These are phyloP conservation scores for Gobius niger DNA, from an alignment of 2,113 vertebrate genomes.

Conservation along the genomic window DNA sequence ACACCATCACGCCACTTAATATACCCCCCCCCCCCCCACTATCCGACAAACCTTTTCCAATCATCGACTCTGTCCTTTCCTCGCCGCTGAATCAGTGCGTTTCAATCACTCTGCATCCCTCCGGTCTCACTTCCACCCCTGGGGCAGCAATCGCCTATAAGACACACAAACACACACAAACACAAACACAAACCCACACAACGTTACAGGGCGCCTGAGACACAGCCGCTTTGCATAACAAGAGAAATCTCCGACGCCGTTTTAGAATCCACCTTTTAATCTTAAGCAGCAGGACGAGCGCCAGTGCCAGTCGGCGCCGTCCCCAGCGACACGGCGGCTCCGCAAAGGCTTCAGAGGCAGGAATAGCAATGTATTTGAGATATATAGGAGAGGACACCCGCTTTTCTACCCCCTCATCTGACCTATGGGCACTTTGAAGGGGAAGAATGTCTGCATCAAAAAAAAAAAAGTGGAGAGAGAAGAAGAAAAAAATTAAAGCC, in stretches of 20 bases:
- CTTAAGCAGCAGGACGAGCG: conserved; percentile 52
- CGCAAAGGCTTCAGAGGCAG: conserved; percentile 53
- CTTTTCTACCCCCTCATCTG: conserved; percentile 61
- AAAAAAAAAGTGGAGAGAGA: conserved; percentile 28
- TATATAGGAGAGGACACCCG: conserved; percentile 18
- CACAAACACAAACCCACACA: conserved; percentile 39
- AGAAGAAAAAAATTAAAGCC: too few species aligned
- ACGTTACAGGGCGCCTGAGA: conserved; percentile 29
- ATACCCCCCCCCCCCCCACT: conserved; percentile 18
- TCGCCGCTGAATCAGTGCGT: conserved; percentile 31
- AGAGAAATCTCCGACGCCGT: conserved; percentile 44
- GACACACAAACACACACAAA: conserved; percentile 36
- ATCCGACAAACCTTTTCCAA: conserved; percentile 52
- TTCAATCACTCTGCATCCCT: conserved; percentile 30
- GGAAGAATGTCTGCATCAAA: conserved; percentile 61
- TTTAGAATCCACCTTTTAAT: conserved; percentile 52
- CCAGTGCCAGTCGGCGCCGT: conserved; percentile 59
- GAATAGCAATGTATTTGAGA: conserved; percentile 59
- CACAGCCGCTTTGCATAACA: conserved; percentile 51
- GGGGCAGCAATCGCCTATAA: conserved; percentile 36
- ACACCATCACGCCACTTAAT: too few species aligned
- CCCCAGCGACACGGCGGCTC: conserved; percentile 54
- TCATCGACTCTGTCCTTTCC: conserved; percentile 39
- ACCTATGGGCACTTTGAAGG: conserved; percentile 49
- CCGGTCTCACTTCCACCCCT: conserved; percentile 18